These are phyloP conservation scores for Paguma larvata DNA, from an alignment of 2,797 vertebrate species.

Conservation along the genomic window DNA sequence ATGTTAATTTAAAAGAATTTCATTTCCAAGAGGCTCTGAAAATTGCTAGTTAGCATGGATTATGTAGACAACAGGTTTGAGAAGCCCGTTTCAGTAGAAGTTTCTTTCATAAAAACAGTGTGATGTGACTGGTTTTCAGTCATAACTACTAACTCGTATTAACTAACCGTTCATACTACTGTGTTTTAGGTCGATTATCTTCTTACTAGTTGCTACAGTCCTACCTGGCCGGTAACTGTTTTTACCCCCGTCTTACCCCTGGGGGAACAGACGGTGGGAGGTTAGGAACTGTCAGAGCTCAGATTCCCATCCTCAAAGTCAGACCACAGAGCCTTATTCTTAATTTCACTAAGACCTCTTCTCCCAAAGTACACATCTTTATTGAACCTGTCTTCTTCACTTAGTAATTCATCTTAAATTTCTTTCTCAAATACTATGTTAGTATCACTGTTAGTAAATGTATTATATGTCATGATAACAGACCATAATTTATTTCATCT, in stretches of 20 bases:
- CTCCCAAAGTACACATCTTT: not conserved
- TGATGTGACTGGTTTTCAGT: not conserved
- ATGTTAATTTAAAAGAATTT: not conserved
- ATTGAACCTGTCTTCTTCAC: not conserved
- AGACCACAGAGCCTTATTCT: not conserved
- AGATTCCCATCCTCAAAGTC: not conserved
- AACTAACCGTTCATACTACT: not conserved
- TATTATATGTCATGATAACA: not conserved
- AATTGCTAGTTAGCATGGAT: not conserved
- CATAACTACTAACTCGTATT: not conserved
- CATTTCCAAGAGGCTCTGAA: not conserved
- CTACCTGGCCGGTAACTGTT: not conserved
- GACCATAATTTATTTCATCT: not conserved
- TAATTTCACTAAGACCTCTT: not conserved
- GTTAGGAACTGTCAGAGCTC: not conserved
- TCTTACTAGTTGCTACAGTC: not conserved
- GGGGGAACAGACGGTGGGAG: not conserved
- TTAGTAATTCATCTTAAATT: not conserved
- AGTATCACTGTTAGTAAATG: not conserved
- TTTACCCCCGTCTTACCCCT: not conserved
- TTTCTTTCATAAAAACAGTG: not conserved
- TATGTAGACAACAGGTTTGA: not conserved
- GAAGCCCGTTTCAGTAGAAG: not conserved
- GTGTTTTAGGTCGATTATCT: not conserved
- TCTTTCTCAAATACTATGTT: not conserved